Evolutionary conservation across 2,113 vertebrate genomes (phyloP).

Genomic region (Pygathrix nemaeus): DNA sequence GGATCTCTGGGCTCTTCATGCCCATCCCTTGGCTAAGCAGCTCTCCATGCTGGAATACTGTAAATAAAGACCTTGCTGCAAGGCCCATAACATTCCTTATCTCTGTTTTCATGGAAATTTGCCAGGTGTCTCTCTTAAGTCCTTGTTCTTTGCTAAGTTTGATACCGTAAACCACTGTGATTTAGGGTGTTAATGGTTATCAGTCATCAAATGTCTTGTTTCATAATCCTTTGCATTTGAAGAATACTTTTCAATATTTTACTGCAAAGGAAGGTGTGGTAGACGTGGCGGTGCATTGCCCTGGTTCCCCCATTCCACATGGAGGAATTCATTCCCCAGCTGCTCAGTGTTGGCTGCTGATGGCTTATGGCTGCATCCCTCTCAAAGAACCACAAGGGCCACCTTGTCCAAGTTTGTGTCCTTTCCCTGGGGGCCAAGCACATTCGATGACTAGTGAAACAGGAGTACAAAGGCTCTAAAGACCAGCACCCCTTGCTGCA

Average conservation of each 20-base stretch:
- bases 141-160: background rate
- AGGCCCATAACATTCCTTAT: background rate
- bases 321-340: background rate
- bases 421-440: background rate
- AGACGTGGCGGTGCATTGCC: rapidly evolving
- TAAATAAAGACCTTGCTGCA: background rate
- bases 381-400: background rate
- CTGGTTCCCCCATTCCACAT: background rate
- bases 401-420: background rate
- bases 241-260: background rate
- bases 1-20: background rate
- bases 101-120: background rate
- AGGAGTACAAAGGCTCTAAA: background rate
- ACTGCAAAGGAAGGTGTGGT: background rate
- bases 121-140: background rate
- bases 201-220: background rate
- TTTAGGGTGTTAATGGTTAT: background rate
- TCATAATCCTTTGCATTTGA: background rate
- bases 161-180: background rate
- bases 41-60: background rate
- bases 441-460: background rate
- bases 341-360: background rate
- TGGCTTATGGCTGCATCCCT: background rate
- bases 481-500: too few relatives aligned
- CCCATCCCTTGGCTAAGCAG: too few relatives aligned